A percentile compares a stretch with the other conserved stretches of the same genome.
Conservation (phyloP, 2,797 vertebrate genomes). For the Fringilla coelebs region DNA sequence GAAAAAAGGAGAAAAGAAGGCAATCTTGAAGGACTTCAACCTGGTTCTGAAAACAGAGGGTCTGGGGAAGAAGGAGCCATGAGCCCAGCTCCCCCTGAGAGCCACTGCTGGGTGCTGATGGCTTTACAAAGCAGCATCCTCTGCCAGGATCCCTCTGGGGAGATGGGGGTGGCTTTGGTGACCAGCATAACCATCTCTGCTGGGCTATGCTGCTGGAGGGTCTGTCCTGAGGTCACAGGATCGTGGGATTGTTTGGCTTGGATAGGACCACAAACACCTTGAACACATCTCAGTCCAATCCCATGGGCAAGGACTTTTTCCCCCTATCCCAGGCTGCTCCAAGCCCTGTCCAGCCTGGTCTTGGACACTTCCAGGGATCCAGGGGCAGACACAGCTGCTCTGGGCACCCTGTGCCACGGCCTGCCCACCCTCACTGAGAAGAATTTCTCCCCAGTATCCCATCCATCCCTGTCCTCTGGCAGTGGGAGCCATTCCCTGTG, state of each 20-base stretch:
- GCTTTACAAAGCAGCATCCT: background rate
- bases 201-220: background rate
- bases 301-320: background rate
- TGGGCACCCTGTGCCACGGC: background rate
- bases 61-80: background rate
- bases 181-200: background rate
- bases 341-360: accelerated
- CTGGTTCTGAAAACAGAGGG: background rate
- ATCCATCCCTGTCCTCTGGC: too few relatives aligned
- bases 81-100: background rate
- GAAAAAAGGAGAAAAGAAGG: background rate
- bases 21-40: background rate
- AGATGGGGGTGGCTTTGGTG: background rate
- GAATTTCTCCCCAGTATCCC: too few relatives aligned
- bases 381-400: background rate
- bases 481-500: too few relatives aligned
- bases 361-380: background rate
- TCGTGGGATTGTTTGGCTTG: background rate
- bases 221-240: background rate
- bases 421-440: too few relatives aligned
- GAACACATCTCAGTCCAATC: background rate
- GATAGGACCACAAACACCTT: background rate
- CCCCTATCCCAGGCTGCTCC: accelerated
- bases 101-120: too few relatives aligned
- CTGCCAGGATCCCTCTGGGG: background rate